Percentiles rank a stretch among this genome's conserved stretches.
phyloP scores from a whole-genome alignment of 2,888 invertebrate species.

The Incurvaria masculella region DNA sequence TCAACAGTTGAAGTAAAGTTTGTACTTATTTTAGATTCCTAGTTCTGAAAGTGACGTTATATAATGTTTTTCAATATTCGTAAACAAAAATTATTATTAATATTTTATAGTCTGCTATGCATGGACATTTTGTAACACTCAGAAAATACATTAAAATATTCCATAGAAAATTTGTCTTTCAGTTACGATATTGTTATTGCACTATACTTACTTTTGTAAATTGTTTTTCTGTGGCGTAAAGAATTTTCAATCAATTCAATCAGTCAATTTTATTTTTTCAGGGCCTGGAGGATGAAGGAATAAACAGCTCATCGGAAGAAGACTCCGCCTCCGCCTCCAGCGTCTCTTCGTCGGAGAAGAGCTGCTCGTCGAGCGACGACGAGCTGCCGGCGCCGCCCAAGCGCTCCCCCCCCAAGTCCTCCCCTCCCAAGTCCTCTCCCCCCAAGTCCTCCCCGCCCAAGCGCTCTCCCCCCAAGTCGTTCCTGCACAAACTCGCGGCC shows the following conservation, averaged over 20 bases:
- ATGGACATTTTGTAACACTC: too few relatives aligned
- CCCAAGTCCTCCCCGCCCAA: constrained; percentile 39
- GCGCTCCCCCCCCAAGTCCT: constrained; percentile 28
- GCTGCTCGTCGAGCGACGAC: constrained; percentile 47
- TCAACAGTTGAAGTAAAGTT: too few relatives aligned
- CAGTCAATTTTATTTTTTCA: constrained; percentile 21
- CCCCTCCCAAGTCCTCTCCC: constrained; percentile 34
- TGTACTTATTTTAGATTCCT: too few relatives aligned
- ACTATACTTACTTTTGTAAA: too few relatives aligned
- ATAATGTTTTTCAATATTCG: too few relatives aligned
- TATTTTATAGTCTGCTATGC: too few relatives aligned
- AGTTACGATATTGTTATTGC: not conserved
- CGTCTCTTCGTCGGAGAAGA: constrained; percentile 48
- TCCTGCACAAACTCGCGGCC: constrained; percentile 34
- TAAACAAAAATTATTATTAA: too few relatives aligned
- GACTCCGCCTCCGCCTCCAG: constrained; percentile 42
- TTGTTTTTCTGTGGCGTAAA: not conserved
- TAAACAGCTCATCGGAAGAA: constrained; percentile 52
- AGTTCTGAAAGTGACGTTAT: too few relatives aligned
- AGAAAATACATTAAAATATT: too few relatives aligned
- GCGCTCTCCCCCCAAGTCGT: constrained; percentile 28
- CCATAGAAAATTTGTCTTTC: too few relatives aligned
- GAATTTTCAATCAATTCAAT: too few relatives aligned
- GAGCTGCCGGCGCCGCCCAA: constrained; percentile 36
- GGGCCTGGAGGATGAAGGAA: constrained; percentile 54